Evolutionary conservation across 2,888 invertebrate genomes (phyloP), one percentile per base, ranked within the genome.

Genomic region (Elysia crispata): DNA sequence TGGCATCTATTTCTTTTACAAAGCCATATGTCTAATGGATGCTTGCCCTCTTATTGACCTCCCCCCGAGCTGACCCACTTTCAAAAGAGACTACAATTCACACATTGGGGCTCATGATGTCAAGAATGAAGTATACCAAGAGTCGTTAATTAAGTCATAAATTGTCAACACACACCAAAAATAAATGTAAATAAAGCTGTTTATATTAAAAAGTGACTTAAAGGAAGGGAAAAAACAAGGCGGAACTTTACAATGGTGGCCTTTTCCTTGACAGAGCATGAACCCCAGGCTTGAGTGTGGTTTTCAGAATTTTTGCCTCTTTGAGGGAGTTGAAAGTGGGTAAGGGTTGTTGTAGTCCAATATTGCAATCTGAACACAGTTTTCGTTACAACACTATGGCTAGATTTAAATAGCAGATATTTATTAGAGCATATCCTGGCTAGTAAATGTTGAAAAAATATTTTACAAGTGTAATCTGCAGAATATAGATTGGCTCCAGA

Each of bases 21-120:
- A n/a, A 41, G 41, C 41, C 41, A 41, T 41, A 11, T 41, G 41
- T 6, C 41, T 11, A 41, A 6, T 6, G 41, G 41, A 41, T 41
- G 41, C 11, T 41, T 41, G 41, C 3, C 11, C 41, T 11, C 3
- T 41, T n/a, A n/a, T 49, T 54, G 28, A 50, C 1, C 50, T 60
- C 25, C 75, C 73, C 77, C 69, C 41, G 77, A 49, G 75, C 75
- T 75, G 75, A 13, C 60, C 75, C 75, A 75, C 75, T 75, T 60
- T 75, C 75, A 75, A 1, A 33, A 60, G 54, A 25, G 73, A 50
- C 73, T 41, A 6, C 11, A 11, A 41, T 41, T 41, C 41, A 41
- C 41, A 6, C 41, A 41, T 11, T 25, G 54, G 62, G 67, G 50
- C 62, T 76, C 62, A 64, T 76, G 18, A 15, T 28, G 25, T 50